Evolutionary conservation across 2,888 invertebrate species (phyloP), one percentile per base, ranked within the genome.

Genomic region (Aplocera efformata): DNA sequence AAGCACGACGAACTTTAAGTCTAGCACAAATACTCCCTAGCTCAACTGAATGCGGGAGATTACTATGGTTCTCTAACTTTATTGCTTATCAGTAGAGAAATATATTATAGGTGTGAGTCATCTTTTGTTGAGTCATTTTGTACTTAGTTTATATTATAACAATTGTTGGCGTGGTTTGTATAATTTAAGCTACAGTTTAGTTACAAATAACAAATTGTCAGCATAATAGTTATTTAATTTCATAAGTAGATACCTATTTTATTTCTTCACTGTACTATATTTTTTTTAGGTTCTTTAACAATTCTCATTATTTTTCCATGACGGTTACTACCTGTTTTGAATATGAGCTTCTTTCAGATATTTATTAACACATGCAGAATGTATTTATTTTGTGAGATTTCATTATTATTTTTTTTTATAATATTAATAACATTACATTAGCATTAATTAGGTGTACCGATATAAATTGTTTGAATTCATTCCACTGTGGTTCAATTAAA

Each of bases 1-100:
- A 98, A 98, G 77, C 98, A 98, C 80, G 98, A 98, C 78, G 98
- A 98, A 85, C 93, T 98, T 76, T 98, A 94, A 91, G 47, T 7
- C 10, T 27, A 34, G 31, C 37, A 48, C 32, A 7, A 57, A 32
- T 42, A 32, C 33, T 35, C 30, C 22, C 31, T 31, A 31, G 32
- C 38, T 22, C 28, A 17, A 10, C 17, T 17, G 3, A 7, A 17
- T 2, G 5, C 13, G 13, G 13, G 13, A 17, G 13, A 17, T 5
- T 17, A n/a, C n/a, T n/a, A n/a, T n/a, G n/a, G 13, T 37, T 38
- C 35, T 40, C 40, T 27, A 27, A 38, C 29, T 23, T 13, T 17
- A 21, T 36, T 24, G 6, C 20, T 21, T 7, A 25, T 35, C 13
- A 22, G 6, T 30, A 25, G 17, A 25, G 20, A 24, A 30, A 17